These are phyloP conservation scores for Sarcophaga carnaria DNA, from an alignment of 2,888 invertebrate species.

Conservation along the genomic window DNA sequence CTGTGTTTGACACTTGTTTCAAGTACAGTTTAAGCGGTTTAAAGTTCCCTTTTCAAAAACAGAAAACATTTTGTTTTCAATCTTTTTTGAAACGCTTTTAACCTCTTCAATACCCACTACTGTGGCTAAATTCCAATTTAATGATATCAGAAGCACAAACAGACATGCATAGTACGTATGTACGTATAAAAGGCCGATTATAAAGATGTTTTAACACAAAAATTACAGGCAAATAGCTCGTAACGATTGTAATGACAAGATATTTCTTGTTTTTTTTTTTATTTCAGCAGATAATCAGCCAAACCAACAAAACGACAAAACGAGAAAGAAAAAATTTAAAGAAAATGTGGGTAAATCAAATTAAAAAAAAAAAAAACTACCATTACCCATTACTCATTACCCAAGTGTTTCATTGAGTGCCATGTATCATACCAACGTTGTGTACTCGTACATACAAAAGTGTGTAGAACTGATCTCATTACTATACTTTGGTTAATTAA, in stretches of 20 bases:
- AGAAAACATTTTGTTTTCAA: not conserved
- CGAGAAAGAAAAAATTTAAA: not conserved
- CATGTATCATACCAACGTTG: not conserved
- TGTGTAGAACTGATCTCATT: conserved; percentile 55
- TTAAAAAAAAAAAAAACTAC: not conserved
- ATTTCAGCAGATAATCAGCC: not conserved
- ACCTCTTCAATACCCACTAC: not conserved
- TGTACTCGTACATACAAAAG: conserved; percentile 2
- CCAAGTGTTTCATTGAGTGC: not conserved
- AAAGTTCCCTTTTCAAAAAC: not conserved
- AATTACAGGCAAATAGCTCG: conserved; percentile 17
- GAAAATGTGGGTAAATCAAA: not conserved
- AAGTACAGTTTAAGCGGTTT: conserved; percentile 8
- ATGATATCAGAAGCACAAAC: not conserved
- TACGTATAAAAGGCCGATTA: conserved; percentile 10
- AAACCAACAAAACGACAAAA: not conserved
- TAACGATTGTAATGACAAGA: conserved; percentile 21
- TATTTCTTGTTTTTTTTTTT: not conserved
- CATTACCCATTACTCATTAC: not conserved
- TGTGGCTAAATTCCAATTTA: not conserved
- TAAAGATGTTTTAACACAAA: conserved; percentile 17
- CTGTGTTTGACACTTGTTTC: not conserved
- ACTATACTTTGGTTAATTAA: conserved; percentile 42
- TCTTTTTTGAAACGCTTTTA: not conserved
- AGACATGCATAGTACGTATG: not conserved